Base-by-base conservation (phyloP, 2,797 vertebrate genomes). In the Garrulus glandarius region DNA sequence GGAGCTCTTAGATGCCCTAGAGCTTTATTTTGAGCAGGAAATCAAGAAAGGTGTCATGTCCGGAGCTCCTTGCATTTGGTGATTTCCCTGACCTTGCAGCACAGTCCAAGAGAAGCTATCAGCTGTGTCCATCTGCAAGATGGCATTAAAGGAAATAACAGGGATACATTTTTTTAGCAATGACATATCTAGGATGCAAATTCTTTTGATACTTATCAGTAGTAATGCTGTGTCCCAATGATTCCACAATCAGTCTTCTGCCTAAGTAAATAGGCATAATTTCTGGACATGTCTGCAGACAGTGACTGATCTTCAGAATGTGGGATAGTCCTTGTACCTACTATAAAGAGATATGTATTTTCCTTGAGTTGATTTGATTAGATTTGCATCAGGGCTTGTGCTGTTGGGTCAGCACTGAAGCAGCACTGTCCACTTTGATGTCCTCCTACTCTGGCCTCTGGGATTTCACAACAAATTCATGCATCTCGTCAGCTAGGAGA, bases 401-500 rank as follows among this genome's bases (percentile, higher is more conserved):
- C 71, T 85, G 15, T n/a, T 83, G 56, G n/a, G 60, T 77, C 81
- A 80, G 56, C 44, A 77, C 68, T 85, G 84, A 65, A 77, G 46
- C 78, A 91, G 81, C 64, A 55, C 63, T 89, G 91, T 82, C 88
- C 68, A 50, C 49, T 75, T 64, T 29, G 49, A 84, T 89, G 60
- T 27, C 15, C 44, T 95, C 64, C 39, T 9, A 32, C 36, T 80
- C 56, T 71, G 64, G 84, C 56, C 49, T 70, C 67, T 59, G 36
- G 77, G 70, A 11, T 74, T 93, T 92, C 84, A 75, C 43, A 46
- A 83, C 14, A 93, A 92, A 76, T 87, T 80, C 84, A 89, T 90
- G 44, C 30, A 76, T 85, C 77, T 49, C 1, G 15, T 87, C 84
- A 95, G 60, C 78, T 61, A 29, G 67, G 61, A 96, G 59, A 64